phyloP scores from a whole-genome alignment of 1,140 invertebrate species.

The Heliconius hermathena region DNA sequence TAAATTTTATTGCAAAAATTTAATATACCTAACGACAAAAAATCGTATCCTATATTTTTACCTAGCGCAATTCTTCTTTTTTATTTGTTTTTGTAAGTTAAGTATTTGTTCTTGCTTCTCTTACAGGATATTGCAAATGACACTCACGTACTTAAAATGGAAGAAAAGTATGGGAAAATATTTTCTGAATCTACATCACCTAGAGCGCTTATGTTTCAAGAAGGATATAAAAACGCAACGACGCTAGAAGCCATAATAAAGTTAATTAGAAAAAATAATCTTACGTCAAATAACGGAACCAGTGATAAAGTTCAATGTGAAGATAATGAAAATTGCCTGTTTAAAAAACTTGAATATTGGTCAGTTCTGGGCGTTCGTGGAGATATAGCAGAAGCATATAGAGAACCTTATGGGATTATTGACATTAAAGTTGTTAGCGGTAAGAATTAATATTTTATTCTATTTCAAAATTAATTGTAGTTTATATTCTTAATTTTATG shows the following conservation, averaged over 20 bases:
- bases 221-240: conserved; percentile 69
- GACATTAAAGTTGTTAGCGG: conserved; percentile 75
- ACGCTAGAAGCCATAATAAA: conserved; percentile 66
- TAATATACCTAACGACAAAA: no score
- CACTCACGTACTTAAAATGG: conserved; percentile 70
- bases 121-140: conserved; percentile 74
- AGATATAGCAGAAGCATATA: conserved; percentile 60
- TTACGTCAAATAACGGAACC: conserved; percentile 54
- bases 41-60: no score
- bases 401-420: conserved; percentile 69
- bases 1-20: no score
- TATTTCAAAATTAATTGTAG: neutral
- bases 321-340: conserved; percentile 56
- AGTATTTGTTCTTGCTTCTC: neutral
- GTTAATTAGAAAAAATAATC: conserved; percentile 73
- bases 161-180: conserved; percentile 63
- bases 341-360: conserved; percentile 55
- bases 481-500: neutral
- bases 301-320: conserved; percentile 49
- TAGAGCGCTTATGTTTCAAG: conserved; percentile 68
- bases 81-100: neutral
- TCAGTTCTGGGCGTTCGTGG: conserved; percentile 69
- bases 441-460: conserved; percentile 44
- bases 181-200: conserved; percentile 72
- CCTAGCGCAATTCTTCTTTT: no score